A percentile compares a stretch with the other conserved stretches of the same genome.
Conservation (phyloP, 2,888 invertebrate species). For the Scaptomyza cyrtandrae region DNA sequence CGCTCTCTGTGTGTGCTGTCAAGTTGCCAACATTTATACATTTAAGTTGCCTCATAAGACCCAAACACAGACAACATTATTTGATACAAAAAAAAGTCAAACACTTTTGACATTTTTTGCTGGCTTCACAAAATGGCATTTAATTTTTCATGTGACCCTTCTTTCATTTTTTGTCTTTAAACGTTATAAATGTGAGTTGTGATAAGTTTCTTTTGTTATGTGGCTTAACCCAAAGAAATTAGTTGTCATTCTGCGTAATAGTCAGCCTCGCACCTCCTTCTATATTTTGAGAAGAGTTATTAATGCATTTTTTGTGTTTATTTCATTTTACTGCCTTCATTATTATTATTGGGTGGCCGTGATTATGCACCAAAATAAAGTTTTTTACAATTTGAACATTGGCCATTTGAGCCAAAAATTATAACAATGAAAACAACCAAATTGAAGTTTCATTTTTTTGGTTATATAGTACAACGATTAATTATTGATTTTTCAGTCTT, state of each 20-base stretch:
- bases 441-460: conserved; percentile 28
- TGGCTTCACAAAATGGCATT: conserved; percentile 48
- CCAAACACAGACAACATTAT: conserved; percentile 16
- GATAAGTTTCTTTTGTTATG: conserved; percentile 28
- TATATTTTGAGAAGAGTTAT: conserved; percentile 21
- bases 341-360: conserved; percentile 19
- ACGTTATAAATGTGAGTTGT: conserved; percentile 57
- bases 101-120: conserved; percentile 20
- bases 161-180: conserved; percentile 43
- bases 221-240: conserved; percentile 49
- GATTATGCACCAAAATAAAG: conserved; percentile 48
- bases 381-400: conserved; percentile 52
- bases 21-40: conserved; percentile 29
- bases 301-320: conserved; percentile 60
- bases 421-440: conserved; percentile 22
- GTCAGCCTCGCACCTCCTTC: conserved; percentile 52
- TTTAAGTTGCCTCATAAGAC: conserved; percentile 1
- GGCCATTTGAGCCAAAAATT: neutral
- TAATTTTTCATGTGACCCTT: conserved; percentile 54
- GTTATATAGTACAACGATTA: neutral
- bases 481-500: conserved; percentile 40
- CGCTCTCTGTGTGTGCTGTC: conserved; percentile 15
- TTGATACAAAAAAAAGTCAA: conserved; percentile 6
- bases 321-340: conserved; percentile 34
- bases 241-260: conserved; percentile 64